Evolutionary conservation across 2,888 invertebrate species (phyloP), one percentile per base, ranked within the genome.

Genomic region (Brenthis ino): DNA sequence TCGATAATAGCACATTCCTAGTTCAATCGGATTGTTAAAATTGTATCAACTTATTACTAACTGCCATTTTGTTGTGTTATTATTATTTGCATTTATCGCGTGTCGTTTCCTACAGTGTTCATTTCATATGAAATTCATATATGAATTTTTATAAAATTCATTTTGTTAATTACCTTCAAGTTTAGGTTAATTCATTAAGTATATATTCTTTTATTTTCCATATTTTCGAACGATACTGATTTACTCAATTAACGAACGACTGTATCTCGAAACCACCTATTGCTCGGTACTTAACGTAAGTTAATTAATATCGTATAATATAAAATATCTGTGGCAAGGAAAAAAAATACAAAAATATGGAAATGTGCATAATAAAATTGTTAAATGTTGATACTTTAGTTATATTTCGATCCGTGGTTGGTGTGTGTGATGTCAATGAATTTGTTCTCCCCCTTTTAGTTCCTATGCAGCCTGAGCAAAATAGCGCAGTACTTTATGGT

Each of bases 351-450:
- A 68, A 65, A 55, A 68, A 66, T 61, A 79, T 80, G 72, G 67
- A 80, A 80, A 81, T 80, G 79, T 84, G 87, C 86, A 88, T 89
- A 89, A 87, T 87, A 87, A 85, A 77, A 72, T 71, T 75, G 64
- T 75, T 73, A 72, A 73, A 70, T 69, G 66, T 74, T 75, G 70
- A 74, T 79, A 78, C 78, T 78, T 81, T 79, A 79, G 76, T 75
- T 55, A 20, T 33, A 61, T 57, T 78, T 74, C 72, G 73, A 71
- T 69, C 65, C 79, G 72, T 75, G 72, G 76, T 76, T 69, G 70
- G 70, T 77, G 80, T 79, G 80, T 79, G 77, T 76, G 78, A 75
- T 74, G 77, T 78, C 68, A 72, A 72, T 77, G 69, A 75, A 74
- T 77, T 75, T 79, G 66, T 78, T 77, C 56, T 72, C 78, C 68